Base-by-base conservation (phyloP, 2,888 invertebrate genomes). In the Synergus umbraculus region DNA sequence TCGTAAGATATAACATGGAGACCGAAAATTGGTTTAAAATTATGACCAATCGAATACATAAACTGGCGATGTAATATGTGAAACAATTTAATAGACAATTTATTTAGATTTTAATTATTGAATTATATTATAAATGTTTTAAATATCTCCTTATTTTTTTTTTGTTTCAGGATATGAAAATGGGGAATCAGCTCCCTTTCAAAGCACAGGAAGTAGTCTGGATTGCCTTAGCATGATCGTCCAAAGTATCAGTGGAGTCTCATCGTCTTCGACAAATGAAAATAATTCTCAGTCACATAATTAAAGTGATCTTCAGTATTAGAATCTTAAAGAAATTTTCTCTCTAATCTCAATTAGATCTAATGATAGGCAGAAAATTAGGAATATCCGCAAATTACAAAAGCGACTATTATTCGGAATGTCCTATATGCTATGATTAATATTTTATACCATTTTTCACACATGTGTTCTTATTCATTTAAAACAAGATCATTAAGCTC, bases 191-290 rank as follows among this genome's bases (percentile, higher is more conserved):
- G 78, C 86, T n/a, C 76, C 87, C 43, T 79, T 86, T 4, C 90
- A 90, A 76, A 93, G 92, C 77, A 93, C 93, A 0, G 93, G 93
- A 4, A 94, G 94, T 89, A 96, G 96, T 85, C 91, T 96, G 64
- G 96, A 96, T 80, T 93, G 96, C 54, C 92, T 96, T 18, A 94
- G 95, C 65, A 94, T 95, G 87, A 96, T 96, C 83, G 96, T 96
- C 0, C 96, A 96, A 91, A 95, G 95, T 79, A 93, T 96, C 81
- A 93, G 94, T 12, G 93, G 92, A 13, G 92, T 93, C 91, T 92
- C 83, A 84, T 82, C 15, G 88, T 90, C 58, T 10, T 81, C 84
- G 76, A 76, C 85, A 73, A 86, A 82, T 67, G 89, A 90, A 69
- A 87, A 83, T 82, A 88, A 87, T 81, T 90, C 87, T 83, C 84